phyloP scores from a whole-genome alignment of 2,888 invertebrate species.

The Dorcus parallelipipedus region DNA sequence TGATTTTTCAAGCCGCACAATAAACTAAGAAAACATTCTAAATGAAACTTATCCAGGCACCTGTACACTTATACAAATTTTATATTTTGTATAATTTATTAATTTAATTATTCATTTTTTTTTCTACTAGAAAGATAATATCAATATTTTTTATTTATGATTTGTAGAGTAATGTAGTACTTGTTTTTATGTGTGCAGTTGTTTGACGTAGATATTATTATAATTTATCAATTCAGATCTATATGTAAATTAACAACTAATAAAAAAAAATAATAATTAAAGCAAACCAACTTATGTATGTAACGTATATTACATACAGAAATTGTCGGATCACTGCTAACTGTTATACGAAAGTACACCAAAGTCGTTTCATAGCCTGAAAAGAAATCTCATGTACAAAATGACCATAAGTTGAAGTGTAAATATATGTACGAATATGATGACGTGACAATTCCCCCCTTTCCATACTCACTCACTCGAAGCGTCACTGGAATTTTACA shows the following conservation, averaged over 20 bases:
- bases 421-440: conserved; percentile 14
- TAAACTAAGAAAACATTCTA: conserved; percentile 33
- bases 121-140: no score
- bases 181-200: no score
- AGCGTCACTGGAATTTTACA: conserved; percentile 36
- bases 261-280: no score
- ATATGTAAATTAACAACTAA: no score
- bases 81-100: conserved; percentile 15
- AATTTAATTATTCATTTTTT: no score
- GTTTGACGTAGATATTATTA: no score
- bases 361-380: conserved; percentile 36
- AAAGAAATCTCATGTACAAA: conserved; percentile 37
- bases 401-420: conserved; percentile 21
- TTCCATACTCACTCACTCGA: conserved; percentile 2
- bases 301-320: no score
- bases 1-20: conserved; percentile 21
- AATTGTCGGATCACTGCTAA: neutral
- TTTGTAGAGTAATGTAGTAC: no score
- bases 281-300: no score
- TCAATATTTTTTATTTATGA: no score
- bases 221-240: no score
- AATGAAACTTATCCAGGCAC: conserved; percentile 33
- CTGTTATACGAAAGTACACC: conserved; percentile 34
- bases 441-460: conserved; percentile 15
- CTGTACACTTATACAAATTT: conserved; percentile 37